Evolutionary conservation across 2,113 vertebrate genomes (phyloP).

Genomic region (Brienomyrus longianalis): DNA sequence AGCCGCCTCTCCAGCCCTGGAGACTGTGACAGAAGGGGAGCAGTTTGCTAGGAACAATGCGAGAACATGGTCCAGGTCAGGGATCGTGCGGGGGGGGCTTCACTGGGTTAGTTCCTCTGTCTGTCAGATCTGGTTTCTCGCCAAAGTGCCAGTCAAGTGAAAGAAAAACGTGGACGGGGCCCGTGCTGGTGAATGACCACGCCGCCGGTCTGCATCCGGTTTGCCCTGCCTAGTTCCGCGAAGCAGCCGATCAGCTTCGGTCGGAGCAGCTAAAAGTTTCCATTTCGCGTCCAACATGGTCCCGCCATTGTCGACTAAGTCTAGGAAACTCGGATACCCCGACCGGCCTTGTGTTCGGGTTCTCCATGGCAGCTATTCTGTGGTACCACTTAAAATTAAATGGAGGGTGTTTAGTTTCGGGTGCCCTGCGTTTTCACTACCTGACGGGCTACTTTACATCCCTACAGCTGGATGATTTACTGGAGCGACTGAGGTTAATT

Average conservation of each 20-base stretch:
- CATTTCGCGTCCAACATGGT: background rate
- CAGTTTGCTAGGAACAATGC: constrained; percentile 29
- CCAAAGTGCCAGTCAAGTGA: constrained; percentile 2
- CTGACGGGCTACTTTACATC: background rate
- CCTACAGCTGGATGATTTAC: background rate
- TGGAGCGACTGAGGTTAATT: background rate
- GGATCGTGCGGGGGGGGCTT: constrained; percentile 13
- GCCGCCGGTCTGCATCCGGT: background rate
- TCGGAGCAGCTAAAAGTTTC: background rate
- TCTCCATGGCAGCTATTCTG: background rate
- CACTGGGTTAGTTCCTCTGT: constrained; percentile 36
- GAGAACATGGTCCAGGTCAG: constrained; percentile 27
- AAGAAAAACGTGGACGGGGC: background rate
- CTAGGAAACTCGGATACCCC: background rate
- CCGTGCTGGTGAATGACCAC: background rate
- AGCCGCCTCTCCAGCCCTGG: constrained; percentile 27
- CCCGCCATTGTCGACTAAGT: background rate
- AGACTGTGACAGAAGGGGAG: constrained; percentile 16
- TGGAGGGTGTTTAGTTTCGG: background rate
- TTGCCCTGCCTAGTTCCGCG: background rate
- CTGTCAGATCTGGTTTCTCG: constrained; percentile 17
- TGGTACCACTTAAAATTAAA: background rate
- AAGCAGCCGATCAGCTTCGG: background rate
- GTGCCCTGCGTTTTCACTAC: background rate
- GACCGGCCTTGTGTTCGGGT: background rate